Evolutionary conservation across 2,113 vertebrate species (phyloP).

Genomic region (Malurus alboscapulatus): DNA sequence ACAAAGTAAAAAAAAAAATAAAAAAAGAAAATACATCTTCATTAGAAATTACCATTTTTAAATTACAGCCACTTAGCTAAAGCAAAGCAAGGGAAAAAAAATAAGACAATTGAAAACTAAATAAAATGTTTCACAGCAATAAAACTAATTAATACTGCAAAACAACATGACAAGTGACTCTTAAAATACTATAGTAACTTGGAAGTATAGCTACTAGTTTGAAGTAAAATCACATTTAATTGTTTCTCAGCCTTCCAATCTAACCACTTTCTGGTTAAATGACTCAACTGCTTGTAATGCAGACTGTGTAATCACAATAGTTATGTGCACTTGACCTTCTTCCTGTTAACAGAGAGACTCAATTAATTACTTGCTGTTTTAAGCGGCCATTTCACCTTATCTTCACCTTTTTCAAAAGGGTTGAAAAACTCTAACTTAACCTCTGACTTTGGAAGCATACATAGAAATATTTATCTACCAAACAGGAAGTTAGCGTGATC

Average conservation of each 20-base stretch:
- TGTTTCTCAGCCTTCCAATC: slow-evolving; percentile 66
- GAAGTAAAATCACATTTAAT: slow-evolving; percentile 80
- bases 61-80: background rate
- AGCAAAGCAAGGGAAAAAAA: background rate
- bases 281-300: slow-evolving; percentile 66
- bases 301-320: slow-evolving; percentile 36
- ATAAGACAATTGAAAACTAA: background rate
- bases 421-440: slow-evolving; percentile 61
- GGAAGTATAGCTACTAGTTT: slow-evolving; percentile 70
- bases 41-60: background rate
- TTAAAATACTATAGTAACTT: slow-evolving; percentile 49
- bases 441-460: slow-evolving; percentile 48
- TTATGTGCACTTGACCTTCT: slow-evolving; percentile 69
- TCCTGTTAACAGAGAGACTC: slow-evolving; percentile 75
- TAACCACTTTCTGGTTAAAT: slow-evolving; percentile 68
- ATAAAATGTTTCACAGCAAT: background rate
- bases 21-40: background rate
- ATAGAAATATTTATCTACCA: slow-evolving; percentile 20
- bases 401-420: slow-evolving; percentile 58
- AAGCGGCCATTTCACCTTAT: slow-evolving; percentile 60
- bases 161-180: background rate
- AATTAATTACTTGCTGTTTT: slow-evolving; percentile 78
- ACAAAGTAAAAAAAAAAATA: background rate
- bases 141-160: slow-evolving; percentile 10
- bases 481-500: slow-evolving; percentile 11